Evolutionary conservation across 2,113 vertebrate genomes (phyloP).

Genomic region (Oreotragus oreotragus): DNA sequence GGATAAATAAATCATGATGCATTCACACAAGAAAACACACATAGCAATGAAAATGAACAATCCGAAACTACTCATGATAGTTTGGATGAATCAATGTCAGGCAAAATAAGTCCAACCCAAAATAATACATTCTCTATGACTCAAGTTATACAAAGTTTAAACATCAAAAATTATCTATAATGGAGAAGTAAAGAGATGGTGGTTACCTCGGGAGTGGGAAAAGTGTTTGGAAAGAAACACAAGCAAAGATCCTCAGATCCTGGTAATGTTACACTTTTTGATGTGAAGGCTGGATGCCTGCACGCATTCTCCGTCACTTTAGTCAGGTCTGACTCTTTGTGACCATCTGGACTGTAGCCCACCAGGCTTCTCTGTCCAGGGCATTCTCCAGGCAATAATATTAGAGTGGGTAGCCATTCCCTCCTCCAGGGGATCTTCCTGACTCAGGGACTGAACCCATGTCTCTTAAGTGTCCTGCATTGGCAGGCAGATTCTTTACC

Average conservation of each 20-base stretch:
- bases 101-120: background rate
- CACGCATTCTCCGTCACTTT: fast-evolving
- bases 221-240: background rate
- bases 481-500: background rate
- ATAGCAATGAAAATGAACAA: background rate
- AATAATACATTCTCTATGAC: background rate
- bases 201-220: background rate
- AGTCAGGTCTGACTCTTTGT: background rate
- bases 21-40: background rate
- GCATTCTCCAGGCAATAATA: background rate
- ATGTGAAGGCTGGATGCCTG: background rate
- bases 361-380: background rate
- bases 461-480: background rate
- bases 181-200: background rate
- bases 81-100: background rate
- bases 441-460: background rate
- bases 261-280: background rate
- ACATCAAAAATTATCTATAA: background rate
- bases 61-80: background rate
- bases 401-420: background rate
- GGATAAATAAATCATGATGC: background rate
- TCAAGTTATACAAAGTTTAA: background rate
- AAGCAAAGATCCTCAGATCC: background rate
- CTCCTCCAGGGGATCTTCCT: background rate
- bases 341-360: background rate